Conservation (phyloP, 2,113 vertebrate species). For the Acrocephalus arundinaceus region DNA sequence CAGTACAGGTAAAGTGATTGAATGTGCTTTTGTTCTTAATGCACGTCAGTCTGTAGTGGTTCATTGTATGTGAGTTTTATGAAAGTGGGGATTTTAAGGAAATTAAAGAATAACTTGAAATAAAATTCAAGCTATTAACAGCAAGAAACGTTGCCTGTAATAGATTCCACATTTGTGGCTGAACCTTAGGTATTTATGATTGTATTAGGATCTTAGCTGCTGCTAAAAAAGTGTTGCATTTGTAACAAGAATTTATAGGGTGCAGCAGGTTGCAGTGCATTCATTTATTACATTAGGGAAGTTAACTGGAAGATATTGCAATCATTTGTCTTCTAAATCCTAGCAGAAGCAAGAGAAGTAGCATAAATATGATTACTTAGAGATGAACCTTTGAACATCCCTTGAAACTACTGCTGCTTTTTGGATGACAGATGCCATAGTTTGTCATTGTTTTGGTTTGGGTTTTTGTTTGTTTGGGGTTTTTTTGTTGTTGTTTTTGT, state of each 20-base stretch:
- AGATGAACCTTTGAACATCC: background rate
- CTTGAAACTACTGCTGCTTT: background rate
- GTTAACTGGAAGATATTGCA: background rate
- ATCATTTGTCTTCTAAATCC: background rate
- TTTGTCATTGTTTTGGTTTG: background rate
- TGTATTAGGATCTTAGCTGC: background rate
- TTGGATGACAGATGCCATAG: background rate
- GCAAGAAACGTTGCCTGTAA: background rate
- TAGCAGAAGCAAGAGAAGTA: background rate
- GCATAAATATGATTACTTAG: background rate
- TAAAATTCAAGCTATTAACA: background rate
- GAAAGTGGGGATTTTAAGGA: background rate
- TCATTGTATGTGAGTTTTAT: background rate
- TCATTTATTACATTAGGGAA: background rate
- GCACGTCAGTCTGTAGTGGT: background rate
- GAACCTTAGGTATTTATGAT: background rate
- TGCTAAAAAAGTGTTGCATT: background rate
- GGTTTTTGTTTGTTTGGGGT: background rate
- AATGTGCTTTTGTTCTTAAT: background rate
- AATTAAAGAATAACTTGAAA: background rate
- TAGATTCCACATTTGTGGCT: background rate
- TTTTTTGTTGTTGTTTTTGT: background rate
- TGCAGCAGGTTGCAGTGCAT: background rate
- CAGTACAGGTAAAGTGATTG: slow-evolving; percentile 86
- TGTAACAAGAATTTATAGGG: background rate